Conservation (phyloP, 2,888 invertebrate species). For the Odontomyia ornata region DNA sequence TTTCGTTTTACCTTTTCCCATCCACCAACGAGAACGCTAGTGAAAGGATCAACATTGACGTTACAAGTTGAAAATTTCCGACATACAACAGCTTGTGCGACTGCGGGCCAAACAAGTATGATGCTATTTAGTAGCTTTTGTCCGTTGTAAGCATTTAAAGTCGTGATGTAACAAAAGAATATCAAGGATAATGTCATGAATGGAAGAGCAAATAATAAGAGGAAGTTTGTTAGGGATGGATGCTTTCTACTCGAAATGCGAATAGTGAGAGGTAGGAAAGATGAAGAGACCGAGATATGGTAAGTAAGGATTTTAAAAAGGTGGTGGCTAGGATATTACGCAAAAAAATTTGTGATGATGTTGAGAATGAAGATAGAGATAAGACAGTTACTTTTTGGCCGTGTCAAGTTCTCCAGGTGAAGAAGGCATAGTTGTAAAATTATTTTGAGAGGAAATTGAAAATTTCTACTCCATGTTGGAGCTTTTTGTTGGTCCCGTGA, state of each 20-base stretch:
- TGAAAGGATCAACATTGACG: constrained; percentile 2
- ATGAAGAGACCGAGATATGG: too few relatives aligned
- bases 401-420: background rate
- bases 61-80: background rate
- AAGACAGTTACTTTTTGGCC: background rate
- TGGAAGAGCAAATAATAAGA: background rate
- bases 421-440: background rate
- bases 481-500: background rate
- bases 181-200: background rate
- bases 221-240: background rate
- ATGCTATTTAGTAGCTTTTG: background rate
- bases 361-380: background rate
- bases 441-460: background rate
- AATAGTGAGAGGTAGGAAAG: background rate
- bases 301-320: background rate
- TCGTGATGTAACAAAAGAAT: background rate
- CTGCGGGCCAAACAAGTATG: background rate
- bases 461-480: background rate
- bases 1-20: background rate
- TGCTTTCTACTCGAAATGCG: background rate
- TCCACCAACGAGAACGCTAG: background rate
- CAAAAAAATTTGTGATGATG: background rate
- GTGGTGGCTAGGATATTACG: background rate
- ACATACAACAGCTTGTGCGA: background rate
- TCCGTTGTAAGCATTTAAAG: background rate